These are phyloP conservation scores for Diadumene lineata DNA, from an alignment of 92 coral and sea anemone species.

Conservation along the genomic window DNA sequence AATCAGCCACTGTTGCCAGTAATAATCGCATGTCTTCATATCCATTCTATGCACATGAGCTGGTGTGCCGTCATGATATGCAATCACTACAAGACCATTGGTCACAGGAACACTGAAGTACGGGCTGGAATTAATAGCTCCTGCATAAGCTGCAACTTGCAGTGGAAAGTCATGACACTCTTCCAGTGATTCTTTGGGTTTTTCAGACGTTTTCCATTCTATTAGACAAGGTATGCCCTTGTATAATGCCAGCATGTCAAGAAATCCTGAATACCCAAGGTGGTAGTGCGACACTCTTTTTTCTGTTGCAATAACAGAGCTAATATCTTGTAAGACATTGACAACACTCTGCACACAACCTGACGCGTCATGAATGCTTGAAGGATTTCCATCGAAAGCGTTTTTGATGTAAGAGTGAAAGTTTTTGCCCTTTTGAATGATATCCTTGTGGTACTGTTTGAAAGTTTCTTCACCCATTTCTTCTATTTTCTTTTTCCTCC, in stretches of 20 bases:
- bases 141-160: constrained; percentile 97
- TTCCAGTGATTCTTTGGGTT: constrained; percentile 52
- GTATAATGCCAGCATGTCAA: constrained; percentile 80
- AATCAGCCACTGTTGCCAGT: constrained; percentile 89
- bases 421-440: constrained; percentile 57
- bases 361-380: constrained; percentile 1
- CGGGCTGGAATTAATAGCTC: constrained; percentile 81
- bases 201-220: constrained; percentile 95
- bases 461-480: constrained; percentile 78
- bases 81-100: constrained; percentile 66
- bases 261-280: constrained; percentile 81
- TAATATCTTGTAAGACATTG: constrained; percentile 47
- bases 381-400: constrained; percentile 33
- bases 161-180: constrained; percentile 89
- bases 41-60: constrained; percentile 94
- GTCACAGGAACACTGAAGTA: constrained; percentile 61
- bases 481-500: constrained; percentile 88
- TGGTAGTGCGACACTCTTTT: constrained; percentile 60
- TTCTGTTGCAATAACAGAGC: constrained; percentile 74
- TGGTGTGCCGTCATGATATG: constrained; percentile 84
- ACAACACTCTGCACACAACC: constrained; percentile 45
- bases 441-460: constrained; percentile 53
- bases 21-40: constrained; percentile 64
- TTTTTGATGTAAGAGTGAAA: constrained; percentile 79
- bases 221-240: constrained; percentile 83